phyloP scores from a whole-genome alignment of 1,140 invertebrate genomes.

The Manduca sexta region DNA sequence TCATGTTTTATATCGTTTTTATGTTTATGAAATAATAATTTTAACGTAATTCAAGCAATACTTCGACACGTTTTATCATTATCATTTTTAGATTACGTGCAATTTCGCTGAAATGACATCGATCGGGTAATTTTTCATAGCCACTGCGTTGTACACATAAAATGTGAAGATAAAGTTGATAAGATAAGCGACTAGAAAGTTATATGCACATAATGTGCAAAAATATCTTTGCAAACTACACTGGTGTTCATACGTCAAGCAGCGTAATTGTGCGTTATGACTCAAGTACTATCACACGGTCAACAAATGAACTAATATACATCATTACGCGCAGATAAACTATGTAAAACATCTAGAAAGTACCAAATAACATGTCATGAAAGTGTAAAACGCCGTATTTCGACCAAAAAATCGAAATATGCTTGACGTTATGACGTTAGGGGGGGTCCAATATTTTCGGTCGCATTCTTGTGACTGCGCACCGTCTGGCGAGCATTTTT shows the following conservation, averaged over 20 bases:
- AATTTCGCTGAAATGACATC: constrained; percentile 11
- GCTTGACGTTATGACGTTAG: constrained; percentile 26
- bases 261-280: constrained; percentile 8
- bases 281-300: constrained; percentile 18
- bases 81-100: constrained; percentile 10
- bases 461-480: constrained; percentile 38
- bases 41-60: constrained; percentile 2
- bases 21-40: constrained; percentile 2
- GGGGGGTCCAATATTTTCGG: constrained; percentile 29
- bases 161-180: constrained; percentile 10
- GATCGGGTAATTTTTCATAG: constrained; percentile 5
- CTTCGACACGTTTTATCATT: constrained; percentile 4
- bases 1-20: no score
- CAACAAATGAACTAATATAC: constrained; percentile 17
- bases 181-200: constrained; percentile 17
- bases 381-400: not conserved
- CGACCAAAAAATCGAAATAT: not conserved
- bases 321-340: constrained; percentile 11
- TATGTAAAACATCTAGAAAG: constrained; percentile 3
- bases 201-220: constrained; percentile 5
- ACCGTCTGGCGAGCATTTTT: constrained; percentile 50
- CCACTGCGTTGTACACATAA: constrained; percentile 10
- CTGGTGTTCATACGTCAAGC: not conserved
- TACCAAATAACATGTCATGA: not conserved
- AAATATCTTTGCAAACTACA: constrained; percentile 7